Percentiles rank a stretch among this genome's conserved stretches.
Conservation (phyloP, 35 echinoderm and acorn worm genomes). For the Holothuria glaberrima region DNA sequence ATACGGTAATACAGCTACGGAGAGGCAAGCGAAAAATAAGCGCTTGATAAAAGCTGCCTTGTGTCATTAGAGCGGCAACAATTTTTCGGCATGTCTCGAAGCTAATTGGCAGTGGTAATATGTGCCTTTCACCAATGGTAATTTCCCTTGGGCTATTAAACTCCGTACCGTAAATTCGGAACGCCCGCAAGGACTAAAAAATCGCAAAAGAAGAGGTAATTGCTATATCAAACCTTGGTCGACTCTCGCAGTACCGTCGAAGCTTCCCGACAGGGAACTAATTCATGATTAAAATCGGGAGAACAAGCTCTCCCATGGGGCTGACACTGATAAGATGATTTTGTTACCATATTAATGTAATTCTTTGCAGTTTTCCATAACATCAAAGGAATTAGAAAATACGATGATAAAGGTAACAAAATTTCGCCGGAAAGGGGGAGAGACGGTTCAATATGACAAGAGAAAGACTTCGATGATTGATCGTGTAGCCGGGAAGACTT, state of each 20-base stretch:
- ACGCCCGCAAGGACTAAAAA: conserved; percentile 51
- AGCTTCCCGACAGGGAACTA: conserved; percentile 32
- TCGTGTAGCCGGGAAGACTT: neutral
- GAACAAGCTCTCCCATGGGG: conserved; percentile 34
- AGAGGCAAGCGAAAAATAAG: conserved; percentile 22
- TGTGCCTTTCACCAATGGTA: conserved; percentile 30
- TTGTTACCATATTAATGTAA: conserved; percentile 55
- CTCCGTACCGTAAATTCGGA: conserved; percentile 51
- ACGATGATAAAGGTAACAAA: conserved; percentile 49
- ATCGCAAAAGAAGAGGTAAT: conserved; percentile 55
- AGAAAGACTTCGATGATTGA: conserved; percentile 34
- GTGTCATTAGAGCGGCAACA: conserved; percentile 51
- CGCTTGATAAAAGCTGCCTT: conserved; percentile 37
- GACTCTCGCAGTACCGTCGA: neutral
- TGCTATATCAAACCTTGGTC: conserved; percentile 41
- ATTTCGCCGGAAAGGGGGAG: conserved; percentile 44
- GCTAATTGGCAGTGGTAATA: conserved; percentile 56
- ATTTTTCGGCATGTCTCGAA: conserved; percentile 42
- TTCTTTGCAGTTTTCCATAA: conserved; percentile 52
- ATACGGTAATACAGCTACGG: conserved; percentile 4
- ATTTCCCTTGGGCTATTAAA: conserved; percentile 63
- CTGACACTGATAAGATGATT: conserved; percentile 43
- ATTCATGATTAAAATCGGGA: conserved; percentile 55
- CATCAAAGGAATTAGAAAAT: conserved; percentile 54
- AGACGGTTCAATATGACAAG: conserved; percentile 27